Conservation (phyloP, 2,113 vertebrate species). For the Macrotis lagotis region DNA sequence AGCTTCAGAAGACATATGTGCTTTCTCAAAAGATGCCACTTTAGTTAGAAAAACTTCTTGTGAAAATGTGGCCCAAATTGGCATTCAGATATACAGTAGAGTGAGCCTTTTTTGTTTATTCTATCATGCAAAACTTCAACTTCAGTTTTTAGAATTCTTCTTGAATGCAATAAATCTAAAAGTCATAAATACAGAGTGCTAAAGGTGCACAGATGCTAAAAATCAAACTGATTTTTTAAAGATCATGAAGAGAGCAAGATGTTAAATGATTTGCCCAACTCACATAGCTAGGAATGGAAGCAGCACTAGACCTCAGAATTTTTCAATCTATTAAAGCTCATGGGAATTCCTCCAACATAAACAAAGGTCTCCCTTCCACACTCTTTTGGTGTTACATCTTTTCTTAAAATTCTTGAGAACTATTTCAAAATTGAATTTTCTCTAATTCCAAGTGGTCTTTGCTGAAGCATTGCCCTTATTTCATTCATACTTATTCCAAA, state of each 20-base stretch:
- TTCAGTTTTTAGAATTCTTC: not conserved
- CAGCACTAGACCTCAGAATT: not conserved
- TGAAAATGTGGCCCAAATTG: not conserved
- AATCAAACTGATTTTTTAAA: not conserved
- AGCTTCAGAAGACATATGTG: not conserved
- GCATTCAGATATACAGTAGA: not conserved
- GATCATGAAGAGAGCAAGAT: not conserved
- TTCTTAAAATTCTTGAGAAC: not conserved
- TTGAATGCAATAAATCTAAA: not conserved
- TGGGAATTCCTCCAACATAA: not conserved
- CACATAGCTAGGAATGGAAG: not conserved
- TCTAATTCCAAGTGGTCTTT: not conserved
- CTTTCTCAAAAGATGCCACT: not conserved
- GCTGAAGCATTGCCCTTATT: not conserved
- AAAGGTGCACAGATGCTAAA: not conserved
- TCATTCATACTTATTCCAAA: too few relatives aligned
- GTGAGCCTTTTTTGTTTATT: not conserved
- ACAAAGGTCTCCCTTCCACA: not conserved
- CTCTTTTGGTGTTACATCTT: not conserved
- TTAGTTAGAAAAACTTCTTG: not conserved
- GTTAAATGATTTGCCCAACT: not conserved
- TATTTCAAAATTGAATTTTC: not conserved
- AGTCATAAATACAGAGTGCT: not conserved
- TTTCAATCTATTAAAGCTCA: not conserved
- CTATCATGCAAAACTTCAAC: not conserved